phyloP scores from a whole-genome alignment of 2,797 vertebrate species.

The Eulemur coronatus region DNA sequence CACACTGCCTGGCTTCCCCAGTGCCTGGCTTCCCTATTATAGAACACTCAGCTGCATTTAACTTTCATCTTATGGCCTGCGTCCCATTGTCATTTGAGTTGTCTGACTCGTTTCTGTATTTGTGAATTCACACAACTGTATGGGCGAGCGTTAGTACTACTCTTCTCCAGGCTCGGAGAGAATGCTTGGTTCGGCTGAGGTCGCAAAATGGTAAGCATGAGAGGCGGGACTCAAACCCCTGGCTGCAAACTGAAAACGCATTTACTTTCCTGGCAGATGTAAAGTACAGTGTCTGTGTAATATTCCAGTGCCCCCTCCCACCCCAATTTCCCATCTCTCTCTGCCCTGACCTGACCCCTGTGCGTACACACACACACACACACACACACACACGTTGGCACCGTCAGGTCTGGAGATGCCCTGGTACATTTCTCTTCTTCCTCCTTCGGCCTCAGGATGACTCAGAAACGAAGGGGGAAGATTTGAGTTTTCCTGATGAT shows the following conservation, averaged over 20 bases:
- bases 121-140: not conserved
- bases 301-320: not conserved
- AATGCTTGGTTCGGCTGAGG: not conserved
- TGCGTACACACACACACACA: not conserved
- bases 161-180: not conserved
- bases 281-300: not conserved
- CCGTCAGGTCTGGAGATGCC: not conserved
- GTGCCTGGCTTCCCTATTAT: not conserved
- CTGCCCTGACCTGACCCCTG: not conserved
- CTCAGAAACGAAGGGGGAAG: not conserved
- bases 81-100: not conserved
- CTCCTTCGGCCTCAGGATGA: not conserved
- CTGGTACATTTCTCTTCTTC: not conserved
- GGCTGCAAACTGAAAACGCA: not conserved
- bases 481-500: not conserved
- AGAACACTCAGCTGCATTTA: not conserved
- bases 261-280: not conserved
- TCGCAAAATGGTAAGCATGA: not conserved
- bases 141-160: fast-evolving
- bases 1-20: not conserved
- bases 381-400: too few species aligned
- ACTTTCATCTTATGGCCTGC: not conserved
- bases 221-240: not conserved
- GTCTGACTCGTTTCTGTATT: not conserved
- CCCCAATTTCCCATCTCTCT: not conserved